phyloP scores from a whole-genome alignment of 2,113 vertebrate species.

The Strix aluco region DNA sequence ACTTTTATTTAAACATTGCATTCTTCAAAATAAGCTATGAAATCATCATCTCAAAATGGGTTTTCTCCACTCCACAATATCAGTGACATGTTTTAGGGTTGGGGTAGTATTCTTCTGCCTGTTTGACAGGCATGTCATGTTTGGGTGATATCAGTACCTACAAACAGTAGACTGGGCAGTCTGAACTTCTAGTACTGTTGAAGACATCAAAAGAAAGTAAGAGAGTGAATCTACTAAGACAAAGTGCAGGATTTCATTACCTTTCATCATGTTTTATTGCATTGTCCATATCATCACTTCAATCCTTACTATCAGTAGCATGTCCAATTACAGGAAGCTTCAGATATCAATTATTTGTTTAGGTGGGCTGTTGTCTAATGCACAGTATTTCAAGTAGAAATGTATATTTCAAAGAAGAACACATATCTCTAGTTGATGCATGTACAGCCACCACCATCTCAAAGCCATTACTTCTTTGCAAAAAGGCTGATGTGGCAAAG shows the following conservation, averaged over 20 bases:
- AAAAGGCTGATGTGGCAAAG: background rate
- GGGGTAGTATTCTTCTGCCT: background rate
- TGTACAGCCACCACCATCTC: background rate
- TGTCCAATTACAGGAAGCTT: background rate
- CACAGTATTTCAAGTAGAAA: background rate
- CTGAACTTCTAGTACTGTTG: background rate
- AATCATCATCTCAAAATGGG: background rate
- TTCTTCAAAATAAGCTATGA: conserved; percentile 9
- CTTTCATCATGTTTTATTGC: conserved; percentile 34
- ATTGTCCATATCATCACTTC: background rate
- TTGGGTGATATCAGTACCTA: background rate
- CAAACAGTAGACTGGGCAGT: background rate
- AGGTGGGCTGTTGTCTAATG: background rate
- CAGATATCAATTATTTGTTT: background rate
- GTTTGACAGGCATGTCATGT: background rate
- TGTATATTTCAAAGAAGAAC: background rate
- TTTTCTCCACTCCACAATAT: background rate
- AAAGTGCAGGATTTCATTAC: background rate
- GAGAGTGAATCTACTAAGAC: background rate
- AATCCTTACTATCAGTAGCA: conserved; percentile 9
- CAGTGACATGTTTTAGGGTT: background rate
- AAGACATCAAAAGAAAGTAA: background rate
- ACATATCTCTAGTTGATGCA: background rate
- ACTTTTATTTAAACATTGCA: background rate
- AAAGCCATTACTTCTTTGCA: background rate